These are phyloP conservation scores for Lamproptera curius DNA, from an alignment of 2,888 invertebrate genomes.

Conservation along the genomic window DNA sequence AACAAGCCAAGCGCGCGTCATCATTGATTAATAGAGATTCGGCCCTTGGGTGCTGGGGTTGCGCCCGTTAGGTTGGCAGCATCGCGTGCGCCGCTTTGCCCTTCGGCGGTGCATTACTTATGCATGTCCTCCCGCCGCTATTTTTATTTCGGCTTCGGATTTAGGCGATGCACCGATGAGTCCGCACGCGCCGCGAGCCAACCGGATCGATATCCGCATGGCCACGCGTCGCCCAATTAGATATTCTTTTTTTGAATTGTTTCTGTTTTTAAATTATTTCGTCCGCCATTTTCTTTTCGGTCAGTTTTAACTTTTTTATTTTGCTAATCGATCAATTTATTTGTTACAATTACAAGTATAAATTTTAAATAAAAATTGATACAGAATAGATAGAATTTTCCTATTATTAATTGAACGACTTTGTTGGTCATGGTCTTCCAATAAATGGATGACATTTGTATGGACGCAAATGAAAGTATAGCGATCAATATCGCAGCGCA, in stretches of 20 bases:
- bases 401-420: too few species aligned
- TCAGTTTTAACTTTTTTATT: too few species aligned
- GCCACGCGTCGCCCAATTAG: slow-evolving; percentile 18
- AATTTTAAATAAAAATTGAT: too few species aligned
- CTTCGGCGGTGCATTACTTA: slow-evolving; percentile 72
- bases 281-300: too few species aligned
- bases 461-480: slow-evolving; percentile 13
- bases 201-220: slow-evolving; percentile 42
- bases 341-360: too few species aligned
- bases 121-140: slow-evolving; percentile 61
- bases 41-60: slow-evolving; percentile 44
- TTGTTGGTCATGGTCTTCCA: slow-evolving; percentile 1
- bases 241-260: too few species aligned
- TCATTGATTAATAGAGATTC: slow-evolving; percentile 61
- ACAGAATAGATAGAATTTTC: too few species aligned
- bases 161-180: slow-evolving; percentile 58
- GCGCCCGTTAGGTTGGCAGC: slow-evolving; percentile 27
- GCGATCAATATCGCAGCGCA: slow-evolving; percentile 47
- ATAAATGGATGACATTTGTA: slow-evolving; percentile 2
- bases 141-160: slow-evolving; percentile 63
- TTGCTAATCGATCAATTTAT: too few species aligned
- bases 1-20: slow-evolving; percentile 35
- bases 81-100: slow-evolving; percentile 65
- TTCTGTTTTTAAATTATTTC: too few species aligned
- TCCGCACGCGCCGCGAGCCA: slow-evolving; percentile 45